These are phyloP conservation scores for Rhynchomys soricoides DNA, from an alignment of 2,113 vertebrate species.

Conservation along the genomic window DNA sequence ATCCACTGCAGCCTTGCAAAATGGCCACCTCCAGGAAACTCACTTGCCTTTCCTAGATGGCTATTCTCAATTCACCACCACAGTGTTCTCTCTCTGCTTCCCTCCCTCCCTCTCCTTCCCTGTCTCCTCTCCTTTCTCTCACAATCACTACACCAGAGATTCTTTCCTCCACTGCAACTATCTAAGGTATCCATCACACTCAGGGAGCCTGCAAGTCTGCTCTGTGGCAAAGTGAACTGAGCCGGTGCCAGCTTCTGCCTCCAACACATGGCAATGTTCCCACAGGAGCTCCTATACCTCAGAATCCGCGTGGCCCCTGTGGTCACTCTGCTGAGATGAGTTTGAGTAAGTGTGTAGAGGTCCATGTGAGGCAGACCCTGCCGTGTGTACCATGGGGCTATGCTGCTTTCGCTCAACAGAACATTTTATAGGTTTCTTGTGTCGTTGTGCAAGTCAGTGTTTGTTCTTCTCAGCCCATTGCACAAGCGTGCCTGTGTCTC, in stretches of 20 bases:
- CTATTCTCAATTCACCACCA: no score
- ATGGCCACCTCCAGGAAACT: no score
- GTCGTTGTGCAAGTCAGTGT: neutral
- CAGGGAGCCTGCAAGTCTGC: neutral
- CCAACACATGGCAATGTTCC: neutral
- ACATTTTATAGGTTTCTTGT: neutral
- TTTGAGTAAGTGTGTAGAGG: no score
- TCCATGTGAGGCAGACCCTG: rapidly evolving
- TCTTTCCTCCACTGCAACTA: neutral
- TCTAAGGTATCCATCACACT: neutral
- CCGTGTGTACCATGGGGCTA: rapidly evolving
- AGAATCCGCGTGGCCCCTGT: neutral
- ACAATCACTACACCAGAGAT: neutral
- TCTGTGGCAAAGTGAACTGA: no score
- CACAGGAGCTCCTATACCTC: no score
- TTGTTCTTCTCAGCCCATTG: neutral
- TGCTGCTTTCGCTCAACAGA: rapidly evolving
- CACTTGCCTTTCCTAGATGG: no score
- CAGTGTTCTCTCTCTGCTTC: neutral
- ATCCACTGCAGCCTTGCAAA: no score
- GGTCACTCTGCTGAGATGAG: no score
- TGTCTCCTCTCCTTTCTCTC: neutral
- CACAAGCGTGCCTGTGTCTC: rapidly evolving
- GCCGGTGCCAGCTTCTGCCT: neutral
- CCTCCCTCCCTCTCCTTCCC: neutral